Evolutionary conservation across 2,888 invertebrate genomes (phyloP).

Genomic region (Mycalesis mineus): DNA sequence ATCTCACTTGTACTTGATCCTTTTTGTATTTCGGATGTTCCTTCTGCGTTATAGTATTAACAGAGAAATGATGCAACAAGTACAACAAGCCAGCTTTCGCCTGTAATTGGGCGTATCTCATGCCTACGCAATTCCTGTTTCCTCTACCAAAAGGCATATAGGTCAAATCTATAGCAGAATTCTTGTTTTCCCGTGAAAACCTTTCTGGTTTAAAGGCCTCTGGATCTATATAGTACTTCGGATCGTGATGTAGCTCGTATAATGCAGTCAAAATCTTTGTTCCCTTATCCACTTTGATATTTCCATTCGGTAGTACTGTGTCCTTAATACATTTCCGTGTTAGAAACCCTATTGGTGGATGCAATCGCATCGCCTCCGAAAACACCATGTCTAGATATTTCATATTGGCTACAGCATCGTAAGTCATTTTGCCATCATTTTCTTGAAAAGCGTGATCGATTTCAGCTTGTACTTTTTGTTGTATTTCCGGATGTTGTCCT

Average conservation of each 20-base stretch:
- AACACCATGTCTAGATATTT: constrained; percentile 51
- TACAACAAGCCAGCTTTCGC: constrained; percentile 34
- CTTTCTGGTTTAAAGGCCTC: constrained; percentile 62
- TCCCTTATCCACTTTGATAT: constrained; percentile 50
- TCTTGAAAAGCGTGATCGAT: constrained; percentile 43
- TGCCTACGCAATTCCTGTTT: constrained; percentile 61
- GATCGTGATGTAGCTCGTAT: constrained; percentile 58
- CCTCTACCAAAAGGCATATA: constrained; percentile 70
- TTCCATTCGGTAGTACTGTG: constrained; percentile 49
- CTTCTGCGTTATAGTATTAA: constrained; percentile 24
- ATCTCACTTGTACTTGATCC: constrained; percentile 41
- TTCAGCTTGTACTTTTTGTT: constrained; percentile 49
- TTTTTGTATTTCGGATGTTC: constrained; percentile 32
- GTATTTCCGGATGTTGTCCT: constrained; percentile 48
- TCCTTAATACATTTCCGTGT: constrained; percentile 43
- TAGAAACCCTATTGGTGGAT: constrained; percentile 49
- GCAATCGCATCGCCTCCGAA: constrained; percentile 45
- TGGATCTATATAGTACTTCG: constrained; percentile 60
- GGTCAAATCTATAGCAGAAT: constrained; percentile 38
- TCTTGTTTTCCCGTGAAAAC: constrained; percentile 38
- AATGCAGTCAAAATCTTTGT: constrained; percentile 47
- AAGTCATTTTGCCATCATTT: constrained; percentile 39
- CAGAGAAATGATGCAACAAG: constrained; percentile 28
- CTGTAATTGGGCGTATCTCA: constrained; percentile 48
- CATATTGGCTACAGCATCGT: constrained; percentile 44